Base-by-base conservation (phyloP, 2,888 invertebrate species). In the Hecatera dysodea region DNA sequence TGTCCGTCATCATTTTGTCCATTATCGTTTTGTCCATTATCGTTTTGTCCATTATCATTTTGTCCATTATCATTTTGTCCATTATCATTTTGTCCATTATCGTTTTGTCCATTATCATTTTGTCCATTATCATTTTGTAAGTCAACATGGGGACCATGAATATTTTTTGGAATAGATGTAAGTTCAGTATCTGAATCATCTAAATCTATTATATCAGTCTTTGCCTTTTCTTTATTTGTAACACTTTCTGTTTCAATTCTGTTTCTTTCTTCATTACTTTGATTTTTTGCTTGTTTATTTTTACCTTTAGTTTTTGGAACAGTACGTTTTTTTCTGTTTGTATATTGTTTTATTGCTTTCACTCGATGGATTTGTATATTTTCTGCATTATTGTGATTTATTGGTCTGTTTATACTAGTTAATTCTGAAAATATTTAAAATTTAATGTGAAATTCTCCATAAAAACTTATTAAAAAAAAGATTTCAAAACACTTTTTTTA, bases 191-290 rank as follows among this genome's bases (percentile, higher is more conserved):
- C 78, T 36, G 80, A 81, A 78, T 82, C 74, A 71, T 84, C 88
- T 65, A 88, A 75, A 57, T 80, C 72, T 70, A 88, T 88, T 36
- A 86, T 48, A 67, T 84, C 83, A 74, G 75, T 62, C 61, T 86
- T 87, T 62, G 48, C 29, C 50, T 85, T 86, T 56, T 42, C 52
- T 33, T 11, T 8, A 12, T 12, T 24, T 46, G 24, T 6, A 0
- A 33, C 11, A 11, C 24, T 61, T 17, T 39, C 65, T n/a, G 53
- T 59, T 48, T 29, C 8, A 12, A 52, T 17, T 36, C 9, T 46
- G 0, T 22, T 2, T 44, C 6, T 53, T 39, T 11, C 17, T 27
- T 33, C 27, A 19, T 36, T 36, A 19, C 3, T n/a, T 44, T 39
- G 27, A 1, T 33, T 33, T 48, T 59, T 50, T 9, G n/a, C n/a